These are phyloP conservation scores for Agrilus planipennis DNA, from an alignment of 1,140 invertebrate species.

Conservation along the genomic window DNA sequence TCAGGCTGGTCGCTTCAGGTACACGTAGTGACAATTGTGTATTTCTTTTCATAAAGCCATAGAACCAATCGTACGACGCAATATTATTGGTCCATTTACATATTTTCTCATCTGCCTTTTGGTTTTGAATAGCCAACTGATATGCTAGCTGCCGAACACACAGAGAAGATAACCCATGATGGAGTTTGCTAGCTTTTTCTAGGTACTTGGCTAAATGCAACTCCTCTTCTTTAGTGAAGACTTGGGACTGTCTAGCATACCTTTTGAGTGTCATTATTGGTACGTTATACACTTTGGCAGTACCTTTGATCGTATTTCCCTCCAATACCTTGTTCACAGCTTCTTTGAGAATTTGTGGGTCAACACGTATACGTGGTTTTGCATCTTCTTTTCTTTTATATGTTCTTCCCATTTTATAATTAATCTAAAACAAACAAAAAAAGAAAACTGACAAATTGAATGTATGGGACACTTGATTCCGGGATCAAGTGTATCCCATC, in stretches of 20 bases:
- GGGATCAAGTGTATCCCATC: background rate
- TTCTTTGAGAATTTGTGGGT: background rate
- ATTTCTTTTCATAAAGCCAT: slow-evolving; percentile 1
- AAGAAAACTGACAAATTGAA: no score
- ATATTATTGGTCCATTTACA: background rate
- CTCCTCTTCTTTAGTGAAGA: slow-evolving; percentile 2
- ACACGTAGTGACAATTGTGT: slow-evolving; percentile 14
- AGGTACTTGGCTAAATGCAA: background rate
- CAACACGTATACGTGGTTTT: background rate
- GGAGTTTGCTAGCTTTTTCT: background rate
- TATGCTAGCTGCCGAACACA: background rate
- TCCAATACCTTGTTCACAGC: background rate
- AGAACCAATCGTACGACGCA: background rate
- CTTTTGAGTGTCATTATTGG: background rate
- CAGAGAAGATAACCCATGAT: slow-evolving; percentile 1
- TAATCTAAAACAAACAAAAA: background rate
- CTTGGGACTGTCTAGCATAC: background rate
- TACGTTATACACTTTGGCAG: background rate
- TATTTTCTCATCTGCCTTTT: background rate
- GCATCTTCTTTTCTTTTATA: background rate
- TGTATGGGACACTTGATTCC: background rate
- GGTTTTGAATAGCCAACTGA: background rate
- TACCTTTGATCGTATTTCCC: background rate
- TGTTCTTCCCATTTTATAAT: background rate
- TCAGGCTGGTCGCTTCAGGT: slow-evolving; percentile 27